Conservation (phyloP, 2,797 vertebrate species). For the Allobates femoralis region DNA sequence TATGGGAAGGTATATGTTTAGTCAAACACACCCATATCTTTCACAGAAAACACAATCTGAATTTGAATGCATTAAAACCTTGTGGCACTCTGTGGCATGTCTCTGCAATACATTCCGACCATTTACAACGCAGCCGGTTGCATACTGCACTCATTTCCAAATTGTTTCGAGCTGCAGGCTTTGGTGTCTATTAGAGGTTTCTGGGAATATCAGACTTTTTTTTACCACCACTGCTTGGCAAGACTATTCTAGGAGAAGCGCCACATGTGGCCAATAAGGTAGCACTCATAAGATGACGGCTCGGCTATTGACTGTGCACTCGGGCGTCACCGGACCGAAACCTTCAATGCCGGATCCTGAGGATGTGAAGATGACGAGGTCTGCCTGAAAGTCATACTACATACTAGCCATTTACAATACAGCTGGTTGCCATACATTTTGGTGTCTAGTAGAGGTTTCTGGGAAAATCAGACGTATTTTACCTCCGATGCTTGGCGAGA, state of each 20-base stretch:
- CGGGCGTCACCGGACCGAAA: constrained; percentile 2
- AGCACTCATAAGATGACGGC: constrained; percentile 1
- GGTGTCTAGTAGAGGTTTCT: neutral
- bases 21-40: too few relatives aligned
- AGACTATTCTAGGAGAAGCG: neutral
- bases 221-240: neutral
- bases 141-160: too few relatives aligned
- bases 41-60: too few relatives aligned
- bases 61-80: too few relatives aligned
- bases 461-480: neutral
- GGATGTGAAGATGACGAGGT: neutral
- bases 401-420: too few relatives aligned
- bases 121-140: too few relatives aligned
- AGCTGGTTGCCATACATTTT: too few relatives aligned
- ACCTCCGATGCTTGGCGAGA: neutral
- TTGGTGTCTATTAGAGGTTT: neutral
- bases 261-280: neutral
- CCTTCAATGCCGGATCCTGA: neutral
- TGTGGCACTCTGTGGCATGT: too few relatives aligned
- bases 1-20: too few relatives aligned
- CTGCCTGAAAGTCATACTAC: neutral
- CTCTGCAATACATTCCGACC: too few relatives aligned
- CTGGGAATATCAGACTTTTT: neutral
- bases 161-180: too few relatives aligned
- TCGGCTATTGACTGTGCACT: constrained; percentile 14